A percentile compares a stretch with the other conserved stretches of the same genome.
These are phyloP conservation scores for Diadumene lineata DNA, from an alignment of 92 coral and sea anemone genomes.

Conservation along the genomic window DNA sequence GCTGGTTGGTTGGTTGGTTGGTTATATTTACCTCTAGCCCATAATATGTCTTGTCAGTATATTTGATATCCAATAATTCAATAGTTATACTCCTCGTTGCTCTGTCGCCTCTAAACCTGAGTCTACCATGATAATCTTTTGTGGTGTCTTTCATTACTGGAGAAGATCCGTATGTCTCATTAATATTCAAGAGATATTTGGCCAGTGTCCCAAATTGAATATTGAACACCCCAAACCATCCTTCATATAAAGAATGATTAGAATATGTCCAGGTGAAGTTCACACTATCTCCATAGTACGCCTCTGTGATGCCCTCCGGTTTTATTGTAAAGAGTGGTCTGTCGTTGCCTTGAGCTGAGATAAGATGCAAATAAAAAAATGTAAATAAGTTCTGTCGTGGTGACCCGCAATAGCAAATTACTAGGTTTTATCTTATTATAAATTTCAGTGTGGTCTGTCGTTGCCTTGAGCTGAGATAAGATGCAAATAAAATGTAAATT, in stretches of 20 bases:
- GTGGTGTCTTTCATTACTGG: neutral
- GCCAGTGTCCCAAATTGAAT: neutral
- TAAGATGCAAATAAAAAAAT: too few relatives aligned
- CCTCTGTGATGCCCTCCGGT: conserved; percentile 19
- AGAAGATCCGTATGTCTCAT: neutral
- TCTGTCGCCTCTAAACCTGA: conserved; percentile 39
- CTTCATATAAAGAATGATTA: conserved; percentile 11
- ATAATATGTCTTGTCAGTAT: conserved; percentile 7
- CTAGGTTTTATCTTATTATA: too few relatives aligned
- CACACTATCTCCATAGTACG: conserved; percentile 23
- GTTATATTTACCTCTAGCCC: conserved; percentile 25
- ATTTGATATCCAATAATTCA: conserved; percentile 17
- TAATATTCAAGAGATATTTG: neutral
- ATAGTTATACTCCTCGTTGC: conserved; percentile 19
- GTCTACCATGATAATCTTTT: conserved; percentile 16
- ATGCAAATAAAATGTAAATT: neutral
- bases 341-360: conserved; percentile 27
- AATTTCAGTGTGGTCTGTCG: too few relatives aligned
- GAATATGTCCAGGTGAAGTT: conserved; percentile 42
- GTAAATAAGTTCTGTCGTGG: too few relatives aligned
- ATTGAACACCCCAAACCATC: conserved; percentile 37
- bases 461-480: too few relatives aligned
- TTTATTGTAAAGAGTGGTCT: conserved; percentile 21
- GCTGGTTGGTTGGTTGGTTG: too few relatives aligned
- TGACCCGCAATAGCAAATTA: too few relatives aligned